These are phyloP conservation scores for Aspidapion aeneum DNA, from an alignment of 2,888 invertebrate species.

Conservation along the genomic window DNA sequence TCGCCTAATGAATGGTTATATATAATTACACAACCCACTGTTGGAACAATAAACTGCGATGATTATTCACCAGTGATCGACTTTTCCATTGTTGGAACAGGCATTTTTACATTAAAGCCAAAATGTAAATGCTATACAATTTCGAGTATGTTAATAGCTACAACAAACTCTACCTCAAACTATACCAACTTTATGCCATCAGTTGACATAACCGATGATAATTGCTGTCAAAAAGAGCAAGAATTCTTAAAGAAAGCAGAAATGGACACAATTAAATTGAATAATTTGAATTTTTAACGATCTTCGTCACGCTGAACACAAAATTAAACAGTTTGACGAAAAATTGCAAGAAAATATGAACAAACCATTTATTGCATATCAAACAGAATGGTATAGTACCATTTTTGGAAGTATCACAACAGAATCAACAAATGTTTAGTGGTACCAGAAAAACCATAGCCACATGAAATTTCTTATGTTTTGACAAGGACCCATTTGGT, in stretches of 20 bases:
- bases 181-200: conserved; percentile 9
- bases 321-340: conserved; percentile 19
- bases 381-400: neutral
- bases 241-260: conserved; percentile 8
- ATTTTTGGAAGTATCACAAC: neutral
- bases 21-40: neutral
- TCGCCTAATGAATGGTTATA: neutral
- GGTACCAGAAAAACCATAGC: too few species aligned
- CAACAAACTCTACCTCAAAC: conserved; percentile 3
- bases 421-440: too few species aligned
- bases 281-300: conserved; percentile 20
- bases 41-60: neutral
- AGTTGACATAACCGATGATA: conserved; percentile 7
- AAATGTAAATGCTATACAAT: conserved; percentile 7
- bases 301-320: conserved; percentile 17
- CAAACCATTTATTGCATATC: neutral
- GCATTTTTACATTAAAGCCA: conserved; percentile 2
- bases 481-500: too few species aligned
- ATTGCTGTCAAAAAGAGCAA: conserved; percentile 12
- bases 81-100: neutral
- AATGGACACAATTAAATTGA: conserved; percentile 12
- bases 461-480: too few species aligned
- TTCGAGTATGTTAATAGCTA: conserved; percentile 3
- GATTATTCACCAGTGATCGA: neutral
- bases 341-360: conserved; percentile 7